Base-by-base conservation (phyloP, 1,140 invertebrate genomes). In the Thaumetopoea pityocampa region DNA sequence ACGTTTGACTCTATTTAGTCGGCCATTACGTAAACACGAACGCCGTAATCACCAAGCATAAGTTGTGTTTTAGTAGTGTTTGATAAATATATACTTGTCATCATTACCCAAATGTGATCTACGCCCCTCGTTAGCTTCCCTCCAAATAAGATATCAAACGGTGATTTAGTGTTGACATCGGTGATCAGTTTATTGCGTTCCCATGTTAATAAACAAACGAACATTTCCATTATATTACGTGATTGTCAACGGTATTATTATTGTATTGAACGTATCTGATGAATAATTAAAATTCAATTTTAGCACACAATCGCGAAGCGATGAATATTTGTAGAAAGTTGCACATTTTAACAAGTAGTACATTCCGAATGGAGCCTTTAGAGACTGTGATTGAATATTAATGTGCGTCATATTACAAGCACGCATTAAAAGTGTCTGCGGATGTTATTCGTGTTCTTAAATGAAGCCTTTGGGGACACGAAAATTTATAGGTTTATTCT, bases 1-100 rank as follows among this genome's bases (percentile, higher is more conserved):
- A 37, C 59, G 56, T 74, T 83, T 79, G 65, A 77, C 60, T 67
- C 51, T 63, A 57, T 71, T 81, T 69, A 66, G 34, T 60, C 58
- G 53, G 60, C 55, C 57, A 74, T 83, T 81, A 84, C 81, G 79
- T 81, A 74, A 80, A 84, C 79, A 84, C 52, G 67, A 72, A 73
- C 71, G 61, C 45, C 55, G 61, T 81, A 84, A 84, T 76, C 64
- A 61, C 53, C 30, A 55, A 51, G 51, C 67, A 81, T 81, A 79
- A 78, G 63, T 84, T 68, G 60, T 71, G 70, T 68, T 60, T 69
- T 67, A 68, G 64, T 78, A 70, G 66, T 74, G 69, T 72, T 70
- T 80, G 79, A 83, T 79, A 81, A 78, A 81, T 81, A 38, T 60
- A 38, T 53, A 23, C 50, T 41, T 67, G 74, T 83, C 79, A 55